Percentiles rank a stretch among this genome's conserved stretches.
These are phyloP conservation scores for Volucella zonaria DNA, from an alignment of 2,888 invertebrate genomes.

Conservation along the genomic window DNA sequence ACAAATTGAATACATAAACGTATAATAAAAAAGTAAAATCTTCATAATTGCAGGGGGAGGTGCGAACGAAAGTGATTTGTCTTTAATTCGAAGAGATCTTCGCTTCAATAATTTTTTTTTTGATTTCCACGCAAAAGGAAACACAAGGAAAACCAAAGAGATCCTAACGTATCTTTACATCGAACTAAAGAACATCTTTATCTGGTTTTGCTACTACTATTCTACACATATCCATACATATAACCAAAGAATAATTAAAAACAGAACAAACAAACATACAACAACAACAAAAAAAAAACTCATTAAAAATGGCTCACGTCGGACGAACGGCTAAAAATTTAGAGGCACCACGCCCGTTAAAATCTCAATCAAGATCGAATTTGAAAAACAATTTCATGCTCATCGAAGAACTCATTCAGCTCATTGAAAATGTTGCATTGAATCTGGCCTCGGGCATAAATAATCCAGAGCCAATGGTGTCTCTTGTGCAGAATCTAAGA, in stretches of 20 bases:
- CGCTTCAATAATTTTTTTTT: conserved; percentile 74
- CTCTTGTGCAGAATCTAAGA: conserved; percentile 91
- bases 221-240: conserved; percentile 20
- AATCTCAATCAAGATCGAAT: conserved; percentile 84
- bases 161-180: conserved; percentile 39
- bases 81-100: conserved; percentile 78
- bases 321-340: conserved; percentile 89
- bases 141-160: conserved; percentile 66
- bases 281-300: conserved; percentile 64
- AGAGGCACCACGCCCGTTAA: conserved; percentile 89
- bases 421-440: conserved; percentile 91
- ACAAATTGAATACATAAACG: not conserved
- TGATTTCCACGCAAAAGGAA: conserved; percentile 62
- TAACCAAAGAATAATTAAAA: conserved; percentile 28
- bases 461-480: conserved; percentile 89
- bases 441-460: conserved; percentile 88
- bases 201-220: conserved; percentile 52
- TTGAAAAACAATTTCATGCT: conserved; percentile 81
- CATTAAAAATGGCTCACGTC: conserved; percentile 83
- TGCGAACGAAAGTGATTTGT: conserved; percentile 80
- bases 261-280: conserved; percentile 38
- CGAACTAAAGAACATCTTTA: conserved; percentile 44
- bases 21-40: conserved; percentile 11
- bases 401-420: conserved; percentile 92
- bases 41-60: conserved; percentile 81